These are phyloP conservation scores for Megalops cyprinoides DNA, from an alignment of 2,797 vertebrate species.

Conservation along the genomic window DNA sequence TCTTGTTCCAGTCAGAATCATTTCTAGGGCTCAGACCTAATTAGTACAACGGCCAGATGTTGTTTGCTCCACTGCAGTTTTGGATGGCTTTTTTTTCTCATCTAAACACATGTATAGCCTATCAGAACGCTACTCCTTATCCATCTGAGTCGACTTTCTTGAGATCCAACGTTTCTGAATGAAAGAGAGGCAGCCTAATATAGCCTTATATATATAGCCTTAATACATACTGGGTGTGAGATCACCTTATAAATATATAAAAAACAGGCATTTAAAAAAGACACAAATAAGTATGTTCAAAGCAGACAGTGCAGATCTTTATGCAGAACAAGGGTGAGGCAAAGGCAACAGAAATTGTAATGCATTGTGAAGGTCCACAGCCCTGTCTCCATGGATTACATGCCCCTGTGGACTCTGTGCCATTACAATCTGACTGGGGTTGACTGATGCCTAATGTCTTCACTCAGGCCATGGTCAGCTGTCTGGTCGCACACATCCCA, in stretches of 20 bases:
- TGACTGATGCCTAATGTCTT: background rate
- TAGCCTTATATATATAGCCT: no score
- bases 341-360: background rate
- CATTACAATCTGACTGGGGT: background rate
- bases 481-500: background rate
- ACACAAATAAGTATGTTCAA: no score
- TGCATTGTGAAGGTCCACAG: background rate
- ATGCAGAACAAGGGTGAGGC: background rate
- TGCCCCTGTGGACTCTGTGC: background rate
- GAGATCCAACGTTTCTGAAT: constrained; percentile 32
- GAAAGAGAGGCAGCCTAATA: no score
- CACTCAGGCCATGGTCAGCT: background rate
- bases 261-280: no score
- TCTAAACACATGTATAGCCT: background rate
- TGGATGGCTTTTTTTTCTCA: background rate
- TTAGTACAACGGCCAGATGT: constrained; percentile 60
- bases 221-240: no score
- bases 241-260: no score
- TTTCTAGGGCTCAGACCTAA: constrained; percentile 51
- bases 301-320: no score
- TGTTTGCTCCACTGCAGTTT: constrained; percentile 54
- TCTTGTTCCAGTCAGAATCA: constrained; percentile 29
- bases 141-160: background rate
- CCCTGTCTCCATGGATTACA: background rate
- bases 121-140: background rate